Evolutionary conservation across 2,888 invertebrate species (phyloP), one percentile per base, ranked within the genome.

Genomic region (Gari tellinella): DNA sequence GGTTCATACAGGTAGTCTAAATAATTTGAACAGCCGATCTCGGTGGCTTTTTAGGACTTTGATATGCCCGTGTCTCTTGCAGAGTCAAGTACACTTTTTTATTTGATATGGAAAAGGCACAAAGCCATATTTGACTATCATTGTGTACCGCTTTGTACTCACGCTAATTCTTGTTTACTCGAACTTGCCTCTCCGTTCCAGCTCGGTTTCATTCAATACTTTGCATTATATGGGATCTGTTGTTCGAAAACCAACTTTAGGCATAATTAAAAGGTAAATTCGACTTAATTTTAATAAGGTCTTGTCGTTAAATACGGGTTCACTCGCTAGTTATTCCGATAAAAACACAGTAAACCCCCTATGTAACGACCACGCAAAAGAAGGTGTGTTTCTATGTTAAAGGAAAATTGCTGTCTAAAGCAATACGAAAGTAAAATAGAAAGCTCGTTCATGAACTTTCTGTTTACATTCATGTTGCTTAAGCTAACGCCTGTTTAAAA

Each of bases 81-180:
- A 25, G 58, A 76, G 75, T 76, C 75, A 76, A 76, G 75, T 67
- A 45, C 67, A 43, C 21, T 38, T 41, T 40, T 51, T 70, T 66
- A 67, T 63, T 31, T 41, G 25, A 15, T 43, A 26, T 58, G 51
- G 31, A 58, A 58, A 51, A 46, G 49, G 41, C 49, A 58, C 26
- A 66, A 57, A 66, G 52, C 55, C 53, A 70, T 40, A 53, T 52
- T 60, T 21, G 38, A 48, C 43, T 64, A 60, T 70, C 58, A 58
- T 64, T 64, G 52, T 52, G 25, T 21, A 1, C 17, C 38, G 41
- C 23, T 52, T 69, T 70, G 52, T 58, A 17, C 19, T 8, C 7
- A 4, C 17, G 17, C 26, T 48, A 72, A 26, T 56, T 38, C 25
- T 15, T 77, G 66, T 77, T 77, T 77, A 49, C 43, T 49, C 65